Conservation (phyloP, 2,888 invertebrate species). For the Mayetiola destructor region DNA sequence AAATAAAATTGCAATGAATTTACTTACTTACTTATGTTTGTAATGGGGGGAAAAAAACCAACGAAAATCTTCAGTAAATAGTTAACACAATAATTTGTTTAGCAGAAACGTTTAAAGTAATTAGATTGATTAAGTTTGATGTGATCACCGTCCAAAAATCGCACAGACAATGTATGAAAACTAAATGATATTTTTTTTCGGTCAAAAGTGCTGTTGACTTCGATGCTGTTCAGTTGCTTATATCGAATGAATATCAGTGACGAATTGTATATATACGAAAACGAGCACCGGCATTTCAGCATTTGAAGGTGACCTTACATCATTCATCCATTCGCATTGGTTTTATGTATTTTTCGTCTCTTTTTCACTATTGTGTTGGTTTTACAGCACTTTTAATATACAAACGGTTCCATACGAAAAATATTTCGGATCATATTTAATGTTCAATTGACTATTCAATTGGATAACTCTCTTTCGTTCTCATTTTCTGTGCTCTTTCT, state of each 20-base stretch:
- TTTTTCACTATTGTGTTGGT: background rate
- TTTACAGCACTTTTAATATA: too few species aligned
- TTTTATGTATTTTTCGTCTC: background rate
- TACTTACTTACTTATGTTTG: too few species aligned
- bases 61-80: too few species aligned
- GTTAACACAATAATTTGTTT: background rate
- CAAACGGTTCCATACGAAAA: too few species aligned
- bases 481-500: background rate
- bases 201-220: too few species aligned
- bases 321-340: background rate
- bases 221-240: conserved; percentile 4
- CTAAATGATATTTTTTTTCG: too few species aligned
- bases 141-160: background rate
- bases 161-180: background rate
- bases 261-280: conserved; percentile 1
- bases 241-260: background rate
- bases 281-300: conserved; percentile 7
- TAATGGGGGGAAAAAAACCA: too few species aligned
- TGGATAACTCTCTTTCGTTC: background rate
- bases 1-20: too few species aligned
- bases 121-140: background rate
- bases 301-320: conserved; percentile 12
- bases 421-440: too few species aligned
- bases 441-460: background rate
- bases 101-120: too few species aligned